Base-by-base conservation (phyloP, 2,888 invertebrate species). In the Eurois occulta region DNA sequence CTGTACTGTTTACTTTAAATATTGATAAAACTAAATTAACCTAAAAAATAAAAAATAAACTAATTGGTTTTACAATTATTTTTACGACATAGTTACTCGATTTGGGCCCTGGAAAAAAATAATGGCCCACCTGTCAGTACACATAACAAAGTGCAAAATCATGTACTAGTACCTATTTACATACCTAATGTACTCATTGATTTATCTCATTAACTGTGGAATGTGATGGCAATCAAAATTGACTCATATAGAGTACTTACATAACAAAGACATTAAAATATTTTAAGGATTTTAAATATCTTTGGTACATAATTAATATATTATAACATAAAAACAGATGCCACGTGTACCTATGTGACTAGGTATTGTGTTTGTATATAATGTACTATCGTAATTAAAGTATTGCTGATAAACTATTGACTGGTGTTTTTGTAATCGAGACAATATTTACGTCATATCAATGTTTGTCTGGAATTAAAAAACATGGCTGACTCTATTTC, bases 321-420 rank as follows among this genome's bases (percentile, higher is more conserved):
- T 73, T n/a, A 68, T 52, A 60, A 64, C 21, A n/a, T 38, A 60
- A 55, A 62, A 75, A 84, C 85, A 84, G 71, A 80, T 52, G 41
- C 32, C 85, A 72, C 80, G 75, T 71, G 75, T 75, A 24, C 48
- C 21, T 48, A 58, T n/a, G 2, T 46, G n/a, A 16, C 5, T 70
- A 55, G 55, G 58, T 80, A 81, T 48, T 43, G 16, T 60, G 52
- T 67, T 77, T 65, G 70, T 80, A 71, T 69, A 83, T 46, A 66
- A n/a, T 83, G 28, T 82, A 82, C 18, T 73, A 38, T 46, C 16
- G 24, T 84, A 73, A 62, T 70, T 84, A 66, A 72, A 82, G 71
- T 72, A 84, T 84, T 66, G 13, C 48, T 67, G 83, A 83, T 83
- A 83, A 85, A 66, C 81, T 76, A 21, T 72, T 71, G 66, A 76